Conservation (phyloP, 2,888 invertebrate species). For the Asteroscopus sphinx region DNA sequence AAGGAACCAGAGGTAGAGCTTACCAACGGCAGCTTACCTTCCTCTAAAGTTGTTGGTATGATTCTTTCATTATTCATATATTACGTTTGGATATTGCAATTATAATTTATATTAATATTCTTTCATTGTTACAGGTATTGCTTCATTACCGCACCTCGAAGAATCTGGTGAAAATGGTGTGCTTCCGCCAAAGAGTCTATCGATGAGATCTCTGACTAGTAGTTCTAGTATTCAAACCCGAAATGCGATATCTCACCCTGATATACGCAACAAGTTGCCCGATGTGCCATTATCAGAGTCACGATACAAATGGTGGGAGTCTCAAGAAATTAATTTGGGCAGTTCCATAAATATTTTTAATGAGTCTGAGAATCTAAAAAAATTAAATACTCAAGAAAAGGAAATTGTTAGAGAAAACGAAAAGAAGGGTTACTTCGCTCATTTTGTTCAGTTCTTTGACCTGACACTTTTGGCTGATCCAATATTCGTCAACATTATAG, state of each 20-base stretch:
- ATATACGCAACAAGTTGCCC: conserved; percentile 72
- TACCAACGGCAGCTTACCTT: conserved; percentile 72
- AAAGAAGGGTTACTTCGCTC: conserved; percentile 64
- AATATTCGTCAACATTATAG: conserved; percentile 91
- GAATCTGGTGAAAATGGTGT: conserved; percentile 67
- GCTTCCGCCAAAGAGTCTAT: conserved; percentile 75
- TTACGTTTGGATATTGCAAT: not conserved
- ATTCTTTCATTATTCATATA: conserved; percentile 6
- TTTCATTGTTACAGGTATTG: conserved; percentile 64
- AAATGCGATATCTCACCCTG: conserved; percentile 83
- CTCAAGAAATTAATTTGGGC: conserved; percentile 89
- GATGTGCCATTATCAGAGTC: conserved; percentile 71
- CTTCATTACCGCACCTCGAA: conserved; percentile 65
- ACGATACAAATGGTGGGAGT: conserved; percentile 89
- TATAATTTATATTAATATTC: not conserved
- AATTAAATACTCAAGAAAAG: conserved; percentile 60
- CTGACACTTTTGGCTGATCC: conserved; percentile 91
- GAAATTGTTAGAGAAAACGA: conserved; percentile 56
- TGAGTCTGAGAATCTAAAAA: conserved; percentile 67
- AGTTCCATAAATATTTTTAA: conserved; percentile 91
- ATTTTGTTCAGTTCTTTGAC: conserved; percentile 90
- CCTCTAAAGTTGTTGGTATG: conserved; percentile 73
- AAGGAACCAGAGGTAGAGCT: conserved; percentile 71
- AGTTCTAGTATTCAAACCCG: conserved; percentile 72
- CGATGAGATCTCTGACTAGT: conserved; percentile 78